Percentiles rank a stretch among this genome's conserved stretches.
Evolutionary conservation across 2,113 vertebrate species (phyloP).

Genomic region (Hipposideros armiger): DNA sequence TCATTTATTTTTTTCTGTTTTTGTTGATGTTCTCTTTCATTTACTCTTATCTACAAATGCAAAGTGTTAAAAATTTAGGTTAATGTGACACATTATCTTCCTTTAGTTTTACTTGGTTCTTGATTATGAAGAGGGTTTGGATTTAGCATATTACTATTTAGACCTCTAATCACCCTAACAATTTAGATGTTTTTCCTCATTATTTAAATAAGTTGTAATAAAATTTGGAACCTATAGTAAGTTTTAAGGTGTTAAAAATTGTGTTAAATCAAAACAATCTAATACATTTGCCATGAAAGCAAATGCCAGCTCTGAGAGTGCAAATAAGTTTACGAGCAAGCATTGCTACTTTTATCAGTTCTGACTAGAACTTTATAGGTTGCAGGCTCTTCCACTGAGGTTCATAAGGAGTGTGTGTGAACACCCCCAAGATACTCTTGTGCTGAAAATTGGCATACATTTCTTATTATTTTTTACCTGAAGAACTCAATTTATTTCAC

Average conservation of each 20-base stretch:
- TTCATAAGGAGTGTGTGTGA: background rate
- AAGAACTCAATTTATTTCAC: conserved; percentile 46
- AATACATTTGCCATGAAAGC: background rate
- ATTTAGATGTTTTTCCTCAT: background rate
- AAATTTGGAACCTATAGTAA: background rate
- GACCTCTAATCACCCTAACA: background rate
- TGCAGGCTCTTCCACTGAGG: background rate
- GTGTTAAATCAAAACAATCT: conserved; percentile 37
- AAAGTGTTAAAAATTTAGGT: background rate
- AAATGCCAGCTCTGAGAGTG: background rate
- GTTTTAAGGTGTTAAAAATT: conserved; percentile 13
- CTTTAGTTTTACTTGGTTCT: conserved; percentile 20
- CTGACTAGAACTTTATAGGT: conserved; percentile 2
- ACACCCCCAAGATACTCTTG: background rate
- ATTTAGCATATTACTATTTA: background rate
- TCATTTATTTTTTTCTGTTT: background rate
- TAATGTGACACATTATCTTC: background rate
- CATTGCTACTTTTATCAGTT: background rate
- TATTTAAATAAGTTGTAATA: background rate
- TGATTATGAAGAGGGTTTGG: background rate
- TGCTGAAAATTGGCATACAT: background rate
- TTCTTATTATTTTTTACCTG: conserved; percentile 21
- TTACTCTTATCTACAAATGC: background rate
- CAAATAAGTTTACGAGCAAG: background rate
- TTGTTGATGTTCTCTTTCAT: background rate